phyloP scores from a whole-genome alignment of 2,888 invertebrate genomes.

The Diaprepes abbreviatus region DNA sequence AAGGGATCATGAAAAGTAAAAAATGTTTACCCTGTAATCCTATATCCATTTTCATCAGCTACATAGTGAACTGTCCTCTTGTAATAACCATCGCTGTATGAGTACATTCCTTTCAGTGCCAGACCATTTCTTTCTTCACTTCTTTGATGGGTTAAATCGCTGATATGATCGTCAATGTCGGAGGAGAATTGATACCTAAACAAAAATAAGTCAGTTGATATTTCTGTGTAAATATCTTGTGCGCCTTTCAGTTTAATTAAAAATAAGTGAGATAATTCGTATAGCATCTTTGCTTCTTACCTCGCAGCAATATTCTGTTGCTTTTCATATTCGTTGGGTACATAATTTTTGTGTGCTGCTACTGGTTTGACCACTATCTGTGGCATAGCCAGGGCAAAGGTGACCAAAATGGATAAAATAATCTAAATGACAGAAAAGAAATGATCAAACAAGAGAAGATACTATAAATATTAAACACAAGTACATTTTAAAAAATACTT shows the following conservation, averaged over 20 bases:
- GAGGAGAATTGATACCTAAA: constrained; percentile 67
- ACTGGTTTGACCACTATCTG: not conserved
- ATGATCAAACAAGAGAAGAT: no score
- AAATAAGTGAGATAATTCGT: not conserved
- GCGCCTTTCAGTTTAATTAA: no score
- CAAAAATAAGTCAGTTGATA: no score
- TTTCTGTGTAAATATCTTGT: no score
- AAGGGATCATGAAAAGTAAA: no score
- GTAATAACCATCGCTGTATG: constrained; percentile 74
- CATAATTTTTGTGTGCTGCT: constrained; percentile 32
- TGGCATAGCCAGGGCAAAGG: constrained; percentile 20
- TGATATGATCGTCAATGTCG: constrained; percentile 69
- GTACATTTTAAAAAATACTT: no score
- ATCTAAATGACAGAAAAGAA: constrained; percentile 21
- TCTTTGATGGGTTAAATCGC: constrained; percentile 66
- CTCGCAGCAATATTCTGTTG: constrained; percentile 50
- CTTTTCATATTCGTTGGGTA: constrained; percentile 47
- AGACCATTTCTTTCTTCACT: constrained; percentile 68
- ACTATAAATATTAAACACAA: no score
- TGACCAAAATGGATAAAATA: constrained; percentile 11
- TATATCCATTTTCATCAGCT: constrained; percentile 75
- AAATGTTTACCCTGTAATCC: constrained; percentile 69
- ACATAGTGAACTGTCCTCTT: constrained; percentile 71
- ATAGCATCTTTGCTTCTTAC: constrained; percentile 24
- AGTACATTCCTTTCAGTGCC: constrained; percentile 70